phyloP scores from a whole-genome alignment of 2,797 vertebrate species.

The Lutjanus argentimaculatus region DNA sequence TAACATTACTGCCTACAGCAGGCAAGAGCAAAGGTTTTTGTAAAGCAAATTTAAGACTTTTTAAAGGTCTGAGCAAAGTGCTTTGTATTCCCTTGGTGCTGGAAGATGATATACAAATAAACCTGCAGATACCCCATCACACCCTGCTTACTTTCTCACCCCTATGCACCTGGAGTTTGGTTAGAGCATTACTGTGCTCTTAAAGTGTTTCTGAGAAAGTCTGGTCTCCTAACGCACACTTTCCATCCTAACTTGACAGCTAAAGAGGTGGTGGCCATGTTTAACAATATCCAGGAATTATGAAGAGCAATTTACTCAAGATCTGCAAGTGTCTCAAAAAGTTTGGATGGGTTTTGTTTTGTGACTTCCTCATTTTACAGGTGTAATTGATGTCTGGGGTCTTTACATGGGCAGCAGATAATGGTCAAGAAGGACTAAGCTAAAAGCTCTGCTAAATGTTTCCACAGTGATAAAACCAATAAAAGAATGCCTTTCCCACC shows the following conservation, averaged over 20 bases:
- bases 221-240: constrained; percentile 5
- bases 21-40: not conserved
- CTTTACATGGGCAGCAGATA: constrained; percentile 30
- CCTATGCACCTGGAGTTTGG: not conserved
- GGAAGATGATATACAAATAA: not conserved
- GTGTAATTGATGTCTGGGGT: constrained; percentile 33
- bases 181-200: not conserved
- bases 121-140: not conserved
- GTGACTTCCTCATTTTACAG: constrained; percentile 15
- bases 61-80: not conserved
- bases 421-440: constrained; percentile 47
- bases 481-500: constrained; percentile 26
- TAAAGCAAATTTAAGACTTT: not conserved
- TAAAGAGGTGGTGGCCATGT: not conserved
- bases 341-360: constrained; percentile 33
- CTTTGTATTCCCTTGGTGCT: not conserved
- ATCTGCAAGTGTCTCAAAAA: constrained; percentile 24
- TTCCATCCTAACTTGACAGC: constrained; percentile 1
- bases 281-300: constrained; percentile 1
- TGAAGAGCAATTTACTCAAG: constrained; percentile 4
- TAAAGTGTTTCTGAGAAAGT: constrained; percentile 7
- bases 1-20: not conserved
- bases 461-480: constrained; percentile 44
- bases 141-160: not conserved
- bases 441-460: constrained; percentile 55